Evolutionary conservation across 2,797 vertebrate genomes (phyloP).

Genomic region (Poeciliopsis paucimaculata): DNA sequence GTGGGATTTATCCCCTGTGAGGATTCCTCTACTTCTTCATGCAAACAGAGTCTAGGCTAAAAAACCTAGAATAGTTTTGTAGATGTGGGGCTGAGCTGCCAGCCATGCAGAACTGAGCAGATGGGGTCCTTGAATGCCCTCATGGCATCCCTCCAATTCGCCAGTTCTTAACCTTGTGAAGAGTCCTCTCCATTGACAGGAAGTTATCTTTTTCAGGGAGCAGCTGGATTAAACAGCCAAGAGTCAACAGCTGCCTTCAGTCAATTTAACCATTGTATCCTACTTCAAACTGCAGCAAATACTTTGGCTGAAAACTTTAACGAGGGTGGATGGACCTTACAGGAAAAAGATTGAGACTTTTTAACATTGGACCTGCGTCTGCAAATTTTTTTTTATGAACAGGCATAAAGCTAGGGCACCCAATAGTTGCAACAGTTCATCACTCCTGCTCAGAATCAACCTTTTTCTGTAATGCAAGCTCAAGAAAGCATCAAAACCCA

Average conservation of each 20-base stretch:
- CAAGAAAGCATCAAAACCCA: neutral
- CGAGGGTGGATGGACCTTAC: conserved; percentile 19
- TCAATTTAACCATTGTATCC: conserved; percentile 1
- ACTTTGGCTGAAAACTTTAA: conserved; percentile 26
- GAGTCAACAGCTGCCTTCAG: conserved; percentile 9
- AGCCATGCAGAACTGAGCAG: conserved; percentile 57
- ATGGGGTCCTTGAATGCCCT: conserved; percentile 38
- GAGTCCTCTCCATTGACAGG: conserved; percentile 7
- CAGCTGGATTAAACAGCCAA: conserved; percentile 10
- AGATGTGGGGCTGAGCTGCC: conserved; percentile 38
- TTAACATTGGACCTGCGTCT: neutral
- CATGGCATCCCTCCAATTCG: conserved; percentile 16
- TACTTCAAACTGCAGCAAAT: conserved; percentile 7
- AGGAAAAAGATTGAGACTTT: conserved; percentile 24
- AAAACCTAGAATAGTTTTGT: conserved; percentile 29
- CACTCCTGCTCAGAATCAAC: neutral
- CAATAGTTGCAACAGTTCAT: neutral
- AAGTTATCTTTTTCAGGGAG: conserved; percentile 43
- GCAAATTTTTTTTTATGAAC: conserved; percentile 11
- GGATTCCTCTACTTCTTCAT: conserved; percentile 13
- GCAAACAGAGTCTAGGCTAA: conserved; percentile 23
- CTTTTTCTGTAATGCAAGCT: neutral
- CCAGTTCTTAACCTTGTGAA: neutral
- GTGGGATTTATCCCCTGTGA: conserved; percentile 25
- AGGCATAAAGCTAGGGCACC: neutral